Evolutionary conservation across 2,113 vertebrate species (phyloP), one percentile per base, ranked within the genome.

Genomic region (Carassius gibelio): DNA sequence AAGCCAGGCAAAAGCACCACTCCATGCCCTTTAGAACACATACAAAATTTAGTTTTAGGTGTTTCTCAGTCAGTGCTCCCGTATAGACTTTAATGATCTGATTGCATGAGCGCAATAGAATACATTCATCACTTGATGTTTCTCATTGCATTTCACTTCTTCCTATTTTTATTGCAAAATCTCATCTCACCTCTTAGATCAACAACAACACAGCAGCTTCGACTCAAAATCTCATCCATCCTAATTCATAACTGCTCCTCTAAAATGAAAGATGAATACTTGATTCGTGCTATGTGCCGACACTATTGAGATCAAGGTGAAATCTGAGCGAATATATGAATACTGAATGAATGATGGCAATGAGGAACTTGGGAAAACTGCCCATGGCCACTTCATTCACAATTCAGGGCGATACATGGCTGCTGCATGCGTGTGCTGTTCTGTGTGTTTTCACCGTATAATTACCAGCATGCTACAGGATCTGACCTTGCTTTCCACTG

Each of bases 251-350:
- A 30, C 23, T 57, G 6, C 57, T 14, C 82, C 50, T 87, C 69
- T 14, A 80, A 64, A 62, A 76, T 34, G 69, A 75, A 59, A 74
- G 71, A 85, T 85, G 61, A 82, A 87, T 87, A 75, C 77, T 80
- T 68, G 66, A 85, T 83, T 50, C 23, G n/a, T 48, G 64, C 59
- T 59, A 81, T 82, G 72, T 85, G 64, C 55, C 5, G 55, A 79
- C 66, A 38, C 52, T 8, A 36, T 19, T 6, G 52, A 80, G 87
- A 88, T 85, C 87, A 85, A 88, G 84, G 84, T 75, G 52, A 57
- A 30, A 86, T 80, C 74, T 66, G 57, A 26, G 23, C 36, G 38
- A 80, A 75, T 64, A 59, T 55, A 85, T 83, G 76, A 81, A 84
- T 84, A 84, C 59, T 26, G 75, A 87, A 71, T 45, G 76, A 83